Evolutionary conservation across 2,888 invertebrate species (phyloP), one percentile per base, ranked within the genome.

Genomic region (Alviniconcha strummeri): DNA sequence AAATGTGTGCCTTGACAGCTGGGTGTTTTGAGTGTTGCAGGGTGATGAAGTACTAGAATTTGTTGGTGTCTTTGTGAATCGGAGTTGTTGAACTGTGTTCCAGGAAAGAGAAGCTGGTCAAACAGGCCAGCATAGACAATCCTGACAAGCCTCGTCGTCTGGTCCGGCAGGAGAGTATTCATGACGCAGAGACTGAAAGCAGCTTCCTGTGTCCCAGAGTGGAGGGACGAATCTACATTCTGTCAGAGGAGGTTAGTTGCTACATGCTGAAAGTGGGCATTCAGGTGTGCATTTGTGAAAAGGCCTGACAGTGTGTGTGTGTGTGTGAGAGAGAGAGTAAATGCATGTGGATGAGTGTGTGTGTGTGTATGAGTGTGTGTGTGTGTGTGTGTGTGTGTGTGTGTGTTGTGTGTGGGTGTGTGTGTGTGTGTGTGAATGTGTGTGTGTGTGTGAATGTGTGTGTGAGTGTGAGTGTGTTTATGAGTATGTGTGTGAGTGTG

Each of bases 141-240:
- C 64, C 80, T 9, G 82, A 86, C n/a, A 83, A 86, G 17, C 86
- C 88, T 5, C 85, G 83, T 77, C 87, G 85, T 11, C 86, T 91
- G 55, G 85, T 88, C 76, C 84, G 92, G 71, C 92, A 93, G 84
- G 89, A 90, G 81, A 94, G 93, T 80, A 90, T 94, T 72, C 97
- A 97, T 90, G 97, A 97, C 89, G 94, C 97, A 81, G 98, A 98
- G 92, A 96, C 96, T 88, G 96, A 96, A 52, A 96, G 96, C 0
- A 97, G 97, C 92, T 96, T 96, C 87, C 94, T 98, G 87, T 96
- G 97, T 64, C 98, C 98, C 0, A 96, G 95, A 92, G 94, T 96
- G 2, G 97, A 98, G 90, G 96, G 97, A 90, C 95, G 98, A 89
- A 98, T 98, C 88, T 95, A 97, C 19, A 94, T 96, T 56, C 95